Conservation (phyloP, 2,113 vertebrate genomes). For the Labeo catla region DNA sequence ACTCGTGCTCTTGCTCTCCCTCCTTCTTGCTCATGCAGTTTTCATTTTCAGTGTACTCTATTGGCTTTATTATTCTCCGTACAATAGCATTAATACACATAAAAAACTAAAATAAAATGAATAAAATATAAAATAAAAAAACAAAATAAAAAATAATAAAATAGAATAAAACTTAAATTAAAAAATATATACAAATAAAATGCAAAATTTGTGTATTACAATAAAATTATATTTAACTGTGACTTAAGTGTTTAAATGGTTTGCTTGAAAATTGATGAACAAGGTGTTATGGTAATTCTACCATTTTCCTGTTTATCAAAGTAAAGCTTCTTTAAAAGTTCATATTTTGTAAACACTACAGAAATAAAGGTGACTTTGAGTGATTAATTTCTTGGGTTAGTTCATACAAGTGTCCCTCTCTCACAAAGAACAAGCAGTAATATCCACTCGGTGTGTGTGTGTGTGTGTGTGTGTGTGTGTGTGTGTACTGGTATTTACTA, state of each 20-base stretch:
- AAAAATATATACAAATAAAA: not conserved
- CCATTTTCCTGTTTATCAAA: too few species aligned
- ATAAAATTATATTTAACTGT: not conserved
- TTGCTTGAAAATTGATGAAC: not conserved
- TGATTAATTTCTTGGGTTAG: too few species aligned
- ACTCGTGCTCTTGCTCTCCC: slow-evolving; percentile 7
- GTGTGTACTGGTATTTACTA: too few species aligned
- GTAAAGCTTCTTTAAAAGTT: too few species aligned
- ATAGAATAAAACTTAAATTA: too few species aligned
- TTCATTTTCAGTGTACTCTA: not conserved
- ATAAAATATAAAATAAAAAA: not conserved
- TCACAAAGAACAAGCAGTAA: not conserved
- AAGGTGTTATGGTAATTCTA: not conserved
- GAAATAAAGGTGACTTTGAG: too few species aligned
- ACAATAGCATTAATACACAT: not conserved
- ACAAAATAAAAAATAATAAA: too few species aligned
- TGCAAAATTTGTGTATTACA: not conserved
- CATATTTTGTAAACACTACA: too few species aligned
- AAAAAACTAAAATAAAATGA: not conserved
- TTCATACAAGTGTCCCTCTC: too few species aligned
- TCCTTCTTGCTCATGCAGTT: not conserved
- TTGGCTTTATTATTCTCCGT: not conserved
- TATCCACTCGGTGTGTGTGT: not conserved
- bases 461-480: not conserved
- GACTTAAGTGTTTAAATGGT: not conserved